Conservation (phyloP, 2,888 invertebrate genomes). For the Stegophylla sp. region DNA sequence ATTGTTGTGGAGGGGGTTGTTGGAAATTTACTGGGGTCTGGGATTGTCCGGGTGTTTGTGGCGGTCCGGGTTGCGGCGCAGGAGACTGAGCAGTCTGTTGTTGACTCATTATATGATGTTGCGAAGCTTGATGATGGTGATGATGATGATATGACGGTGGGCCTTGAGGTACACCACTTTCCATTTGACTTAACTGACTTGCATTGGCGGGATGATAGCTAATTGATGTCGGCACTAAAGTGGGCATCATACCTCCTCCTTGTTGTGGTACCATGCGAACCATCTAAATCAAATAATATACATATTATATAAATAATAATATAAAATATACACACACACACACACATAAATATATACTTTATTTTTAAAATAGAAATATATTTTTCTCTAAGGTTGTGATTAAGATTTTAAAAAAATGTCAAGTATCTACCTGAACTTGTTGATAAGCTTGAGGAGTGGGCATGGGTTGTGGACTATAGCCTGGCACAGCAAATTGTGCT, state of each 20-base stretch:
- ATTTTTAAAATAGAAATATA: too few relatives aligned
- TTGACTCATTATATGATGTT: constrained; percentile 48
- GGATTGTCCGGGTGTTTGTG: constrained; percentile 64
- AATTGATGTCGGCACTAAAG: constrained; percentile 62
- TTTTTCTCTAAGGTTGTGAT: too few relatives aligned
- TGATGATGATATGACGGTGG: constrained; percentile 59
- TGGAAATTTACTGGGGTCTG: constrained; percentile 68
- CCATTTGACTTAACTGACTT: constrained; percentile 63
- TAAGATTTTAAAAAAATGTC: too few relatives aligned
- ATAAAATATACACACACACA: too few relatives aligned
- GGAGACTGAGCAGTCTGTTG: constrained; percentile 46
- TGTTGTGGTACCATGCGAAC: constrained; percentile 69
- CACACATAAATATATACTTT: too few relatives aligned
- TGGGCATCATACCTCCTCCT: constrained; percentile 63
- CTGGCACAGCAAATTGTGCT: constrained; percentile 63
- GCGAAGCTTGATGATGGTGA: constrained; percentile 50
- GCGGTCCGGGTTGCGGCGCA: constrained; percentile 48
- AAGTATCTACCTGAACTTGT: constrained; percentile 63
- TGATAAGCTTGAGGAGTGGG: constrained; percentile 65
- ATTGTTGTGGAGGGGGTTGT: constrained; percentile 65
- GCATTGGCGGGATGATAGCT: constrained; percentile 71
- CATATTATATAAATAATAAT: too few relatives aligned
- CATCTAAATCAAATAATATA: constrained; percentile 64
- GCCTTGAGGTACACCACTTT: constrained; percentile 59
- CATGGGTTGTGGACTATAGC: constrained; percentile 63